Evolutionary conservation across 2,113 vertebrate genomes (phyloP).

Genomic region (Chaenogobius annularis): DNA sequence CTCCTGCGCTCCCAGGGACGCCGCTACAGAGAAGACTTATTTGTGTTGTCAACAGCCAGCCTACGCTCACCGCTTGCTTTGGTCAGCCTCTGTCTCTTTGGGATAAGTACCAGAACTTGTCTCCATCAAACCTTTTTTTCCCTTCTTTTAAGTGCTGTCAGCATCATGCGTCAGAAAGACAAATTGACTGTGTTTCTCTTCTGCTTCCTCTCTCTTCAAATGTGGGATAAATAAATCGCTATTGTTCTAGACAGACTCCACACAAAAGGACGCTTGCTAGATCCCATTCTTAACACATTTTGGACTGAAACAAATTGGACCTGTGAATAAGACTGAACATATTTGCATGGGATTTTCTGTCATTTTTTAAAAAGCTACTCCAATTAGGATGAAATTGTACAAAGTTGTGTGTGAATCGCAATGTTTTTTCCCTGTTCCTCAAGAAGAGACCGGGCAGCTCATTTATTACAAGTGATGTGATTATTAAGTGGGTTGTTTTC

Average conservation of each 20-base stretch:
- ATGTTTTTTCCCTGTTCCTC: conserved; percentile 25
- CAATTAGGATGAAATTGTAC: conserved; percentile 29
- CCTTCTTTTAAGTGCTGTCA: conserved; percentile 72
- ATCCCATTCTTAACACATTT: conserved; percentile 24
- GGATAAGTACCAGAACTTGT: conserved; percentile 67
- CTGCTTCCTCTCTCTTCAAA: conserved; percentile 35
- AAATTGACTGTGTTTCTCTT: conserved; percentile 55
- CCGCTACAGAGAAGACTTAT: conserved; percentile 60
- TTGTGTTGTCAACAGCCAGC: conserved; percentile 66
- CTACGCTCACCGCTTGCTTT: conserved; percentile 55
- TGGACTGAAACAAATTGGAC: conserved; percentile 37
- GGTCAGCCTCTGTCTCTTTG: conserved; percentile 69
- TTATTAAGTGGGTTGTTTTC: conserved; percentile 58
- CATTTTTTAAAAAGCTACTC: conserved; percentile 17
- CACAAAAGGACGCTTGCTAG: conserved; percentile 31
- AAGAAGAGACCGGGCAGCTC: conserved; percentile 25
- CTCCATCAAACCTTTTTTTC: conserved; percentile 66
- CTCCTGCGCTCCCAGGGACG: conserved; percentile 61
- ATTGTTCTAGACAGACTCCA: conserved; percentile 26
- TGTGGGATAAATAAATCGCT: conserved; percentile 63
- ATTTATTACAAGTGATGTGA: conserved; percentile 61
- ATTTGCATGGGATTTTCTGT: conserved; percentile 59
- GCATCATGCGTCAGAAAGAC: conserved; percentile 66
- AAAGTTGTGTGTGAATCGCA: conserved; percentile 47
- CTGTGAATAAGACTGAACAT: conserved; percentile 61